Percentiles rank a stretch among this genome's conserved stretches.
Conservation (phyloP, 2,888 invertebrate genomes). For the Leucophora obtusa region DNA sequence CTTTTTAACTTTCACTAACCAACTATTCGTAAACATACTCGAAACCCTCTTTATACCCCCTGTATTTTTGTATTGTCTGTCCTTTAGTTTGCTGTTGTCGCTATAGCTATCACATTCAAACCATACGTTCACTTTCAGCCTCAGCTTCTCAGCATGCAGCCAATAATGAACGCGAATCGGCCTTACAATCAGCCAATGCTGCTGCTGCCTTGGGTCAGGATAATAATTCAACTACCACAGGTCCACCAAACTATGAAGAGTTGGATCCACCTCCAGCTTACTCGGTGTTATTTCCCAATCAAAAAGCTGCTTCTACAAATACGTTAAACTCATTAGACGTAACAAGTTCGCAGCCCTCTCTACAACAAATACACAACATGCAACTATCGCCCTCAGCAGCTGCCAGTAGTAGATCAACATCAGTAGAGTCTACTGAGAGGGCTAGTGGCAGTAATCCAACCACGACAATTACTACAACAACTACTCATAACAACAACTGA, state of each 20-base stretch:
- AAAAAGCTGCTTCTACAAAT: slow-evolving; percentile 74
- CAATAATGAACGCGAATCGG: slow-evolving; percentile 76
- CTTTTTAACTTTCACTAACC: neutral
- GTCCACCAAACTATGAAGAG: slow-evolving; percentile 83
- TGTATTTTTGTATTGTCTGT: slow-evolving; percentile 14
- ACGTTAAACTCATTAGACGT: slow-evolving; percentile 70
- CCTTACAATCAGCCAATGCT: slow-evolving; percentile 70
- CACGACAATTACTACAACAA: slow-evolving; percentile 12
- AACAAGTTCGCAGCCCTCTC: slow-evolving; percentile 47
- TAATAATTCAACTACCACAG: slow-evolving; percentile 69
- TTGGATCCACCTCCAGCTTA: slow-evolving; percentile 83
- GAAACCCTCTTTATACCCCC: slow-evolving; percentile 20
- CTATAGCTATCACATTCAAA: slow-evolving; percentile 75
- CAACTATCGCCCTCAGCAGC: slow-evolving; percentile 59
- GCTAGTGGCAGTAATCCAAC: slow-evolving; percentile 48
- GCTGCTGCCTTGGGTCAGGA: slow-evolving; percentile 67
- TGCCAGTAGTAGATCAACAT: slow-evolving; percentile 52
- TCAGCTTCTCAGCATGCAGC: slow-evolving; percentile 77
- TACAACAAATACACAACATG: slow-evolving; percentile 41
- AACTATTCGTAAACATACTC: neutral
- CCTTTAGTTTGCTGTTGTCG: slow-evolving; percentile 72
- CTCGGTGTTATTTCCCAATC: slow-evolving; percentile 83
- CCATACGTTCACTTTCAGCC: slow-evolving; percentile 76
- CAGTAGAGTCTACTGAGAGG: slow-evolving; percentile 42
- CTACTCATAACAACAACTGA: slow-evolving; percentile 16